These are phyloP conservation scores for Falco cherrug DNA, from an alignment of 2,797 vertebrate genomes.

Conservation along the genomic window DNA sequence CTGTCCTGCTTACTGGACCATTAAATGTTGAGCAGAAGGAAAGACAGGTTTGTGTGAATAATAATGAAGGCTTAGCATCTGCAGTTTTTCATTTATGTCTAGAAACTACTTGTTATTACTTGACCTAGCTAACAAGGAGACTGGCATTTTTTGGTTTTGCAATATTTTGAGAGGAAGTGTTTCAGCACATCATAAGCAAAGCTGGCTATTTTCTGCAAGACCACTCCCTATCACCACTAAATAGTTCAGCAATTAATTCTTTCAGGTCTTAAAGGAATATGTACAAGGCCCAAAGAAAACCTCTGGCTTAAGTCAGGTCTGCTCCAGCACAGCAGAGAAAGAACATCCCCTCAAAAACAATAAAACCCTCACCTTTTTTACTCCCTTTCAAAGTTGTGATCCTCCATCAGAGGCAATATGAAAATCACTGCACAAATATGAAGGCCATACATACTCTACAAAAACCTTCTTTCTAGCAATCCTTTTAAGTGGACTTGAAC, in stretches of 20 bases:
- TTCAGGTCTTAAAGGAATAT: background rate
- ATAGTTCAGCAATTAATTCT: background rate
- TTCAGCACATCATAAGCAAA: background rate
- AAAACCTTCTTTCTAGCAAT: background rate
- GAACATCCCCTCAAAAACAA: background rate
- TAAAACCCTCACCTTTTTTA: background rate
- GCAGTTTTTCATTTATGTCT: background rate
- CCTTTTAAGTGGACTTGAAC: background rate
- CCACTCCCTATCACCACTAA: background rate
- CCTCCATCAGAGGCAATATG: background rate
- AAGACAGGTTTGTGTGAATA: constrained; percentile 21
- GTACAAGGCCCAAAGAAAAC: background rate
- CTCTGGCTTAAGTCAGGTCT: background rate
- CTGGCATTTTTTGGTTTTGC: background rate
- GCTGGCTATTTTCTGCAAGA: background rate
- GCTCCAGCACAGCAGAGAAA: background rate
- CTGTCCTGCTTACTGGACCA: constrained; percentile 16
- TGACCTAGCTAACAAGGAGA: background rate
- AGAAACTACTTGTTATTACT: background rate
- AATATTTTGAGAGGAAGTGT: fast-evolving
- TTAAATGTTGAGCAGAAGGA: constrained; percentile 42
- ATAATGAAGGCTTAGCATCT: background rate
- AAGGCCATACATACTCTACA: background rate
- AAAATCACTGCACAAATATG: background rate
- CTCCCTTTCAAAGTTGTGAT: background rate